A percentile compares a stretch with the other conserved stretches of the same genome.
These are phyloP conservation scores for Cacoxenus indagator DNA, from an alignment of 2,888 invertebrate species.

Conservation along the genomic window DNA sequence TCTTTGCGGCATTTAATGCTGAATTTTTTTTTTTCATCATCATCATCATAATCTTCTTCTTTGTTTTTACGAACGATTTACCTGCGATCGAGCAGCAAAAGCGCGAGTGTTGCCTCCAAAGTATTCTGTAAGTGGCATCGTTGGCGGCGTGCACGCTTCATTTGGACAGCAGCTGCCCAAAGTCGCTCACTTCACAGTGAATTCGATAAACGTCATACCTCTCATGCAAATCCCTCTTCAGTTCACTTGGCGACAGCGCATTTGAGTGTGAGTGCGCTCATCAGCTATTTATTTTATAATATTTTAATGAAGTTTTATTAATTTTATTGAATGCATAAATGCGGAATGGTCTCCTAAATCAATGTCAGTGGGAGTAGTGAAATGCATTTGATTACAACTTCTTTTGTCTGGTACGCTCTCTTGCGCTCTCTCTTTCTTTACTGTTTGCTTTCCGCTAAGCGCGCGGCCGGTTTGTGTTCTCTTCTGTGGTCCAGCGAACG, in stretches of 20 bases:
- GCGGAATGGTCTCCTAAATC: neutral
- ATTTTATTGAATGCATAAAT: neutral
- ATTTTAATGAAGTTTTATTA: too few relatives aligned
- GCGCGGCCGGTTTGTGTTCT: neutral
- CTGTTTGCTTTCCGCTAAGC: neutral
- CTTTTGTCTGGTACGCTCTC: neutral
- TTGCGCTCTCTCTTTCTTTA: neutral
- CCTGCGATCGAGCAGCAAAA: too few relatives aligned
- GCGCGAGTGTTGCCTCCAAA: neutral
- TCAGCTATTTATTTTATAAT: too few relatives aligned
- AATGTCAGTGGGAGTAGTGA: neutral
- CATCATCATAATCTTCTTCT: neutral
- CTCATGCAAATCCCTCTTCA: too few relatives aligned
- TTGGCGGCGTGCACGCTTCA: too few relatives aligned
- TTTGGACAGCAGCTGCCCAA: too few relatives aligned
- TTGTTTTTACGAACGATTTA: neutral
- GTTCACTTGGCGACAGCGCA: too few relatives aligned
- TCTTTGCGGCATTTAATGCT: neutral
- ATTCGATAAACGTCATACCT: too few relatives aligned
- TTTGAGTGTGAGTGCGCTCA: too few relatives aligned
- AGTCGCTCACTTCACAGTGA: too few relatives aligned
- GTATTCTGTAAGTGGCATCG: neutral
- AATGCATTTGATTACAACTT: neutral
- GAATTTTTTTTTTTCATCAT: neutral
- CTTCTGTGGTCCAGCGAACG: neutral